Conservation (phyloP, 1,140 invertebrate species). For the Papilio aristodemus region DNA sequence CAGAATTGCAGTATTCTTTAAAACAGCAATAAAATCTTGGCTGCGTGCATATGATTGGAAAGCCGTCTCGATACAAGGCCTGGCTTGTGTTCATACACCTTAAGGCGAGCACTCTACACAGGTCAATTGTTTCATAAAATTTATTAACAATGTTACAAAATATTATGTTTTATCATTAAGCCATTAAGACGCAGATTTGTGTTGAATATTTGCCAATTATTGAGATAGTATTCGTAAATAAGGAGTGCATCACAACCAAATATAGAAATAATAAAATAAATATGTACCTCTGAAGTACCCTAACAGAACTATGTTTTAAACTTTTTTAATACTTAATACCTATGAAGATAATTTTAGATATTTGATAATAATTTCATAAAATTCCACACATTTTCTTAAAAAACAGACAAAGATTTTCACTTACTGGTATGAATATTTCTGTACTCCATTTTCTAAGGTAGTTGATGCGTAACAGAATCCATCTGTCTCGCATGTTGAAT, state of each 20-base stretch:
- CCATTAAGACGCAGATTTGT: slow-evolving; percentile 51
- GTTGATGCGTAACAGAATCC: slow-evolving; percentile 93
- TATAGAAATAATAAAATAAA: slow-evolving; percentile 39
- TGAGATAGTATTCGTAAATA: slow-evolving; percentile 30
- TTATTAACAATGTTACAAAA: slow-evolving; percentile 55
- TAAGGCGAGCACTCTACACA: slow-evolving; percentile 69
- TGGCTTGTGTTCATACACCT: slow-evolving; percentile 64
- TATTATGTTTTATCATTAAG: slow-evolving; percentile 14
- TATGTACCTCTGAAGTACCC: slow-evolving; percentile 57
- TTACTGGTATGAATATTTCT: slow-evolving; percentile 88
- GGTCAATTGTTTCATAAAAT: slow-evolving; percentile 64
- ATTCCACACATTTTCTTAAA: slow-evolving; percentile 10
- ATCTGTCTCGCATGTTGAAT: slow-evolving; percentile 92
- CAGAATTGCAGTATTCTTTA: slow-evolving; percentile 71
- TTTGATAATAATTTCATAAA: slow-evolving; percentile 28
- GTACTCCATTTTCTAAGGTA: slow-evolving; percentile 82
- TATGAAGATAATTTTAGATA: slow-evolving; percentile 27
- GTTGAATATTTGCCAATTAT: slow-evolving; percentile 64
- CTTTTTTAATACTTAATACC: slow-evolving; percentile 39
- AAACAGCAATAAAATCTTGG: slow-evolving; percentile 70
- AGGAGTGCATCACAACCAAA: slow-evolving; percentile 27
- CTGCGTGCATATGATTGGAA: slow-evolving; percentile 65
- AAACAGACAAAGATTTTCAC: slow-evolving; percentile 40
- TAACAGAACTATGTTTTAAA: slow-evolving; percentile 38
- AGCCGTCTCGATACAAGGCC: slow-evolving; percentile 62